Percentiles rank a stretch among this genome's conserved stretches.
phyloP scores from a whole-genome alignment of 2,797 vertebrate species.

The Nyctalus aviator region DNA sequence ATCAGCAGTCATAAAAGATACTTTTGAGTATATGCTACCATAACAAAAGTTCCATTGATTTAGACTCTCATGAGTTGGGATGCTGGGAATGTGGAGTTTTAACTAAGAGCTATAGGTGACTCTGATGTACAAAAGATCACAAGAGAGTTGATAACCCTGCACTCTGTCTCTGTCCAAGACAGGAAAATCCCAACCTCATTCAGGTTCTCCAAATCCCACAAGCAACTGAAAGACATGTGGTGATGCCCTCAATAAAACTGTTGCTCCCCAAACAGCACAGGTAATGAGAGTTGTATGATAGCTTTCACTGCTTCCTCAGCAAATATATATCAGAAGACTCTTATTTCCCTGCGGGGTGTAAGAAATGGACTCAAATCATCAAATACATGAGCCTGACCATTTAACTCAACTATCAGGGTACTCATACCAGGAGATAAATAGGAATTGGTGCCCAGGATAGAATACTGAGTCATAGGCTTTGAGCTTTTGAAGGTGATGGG shows the following conservation, averaged over 20 bases:
- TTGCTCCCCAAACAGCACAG: not conserved
- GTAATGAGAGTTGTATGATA: not conserved
- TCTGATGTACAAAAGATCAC: not conserved
- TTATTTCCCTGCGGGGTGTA: not conserved
- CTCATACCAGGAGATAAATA: not conserved
- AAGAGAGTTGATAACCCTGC: not conserved
- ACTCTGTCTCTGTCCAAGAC: slow-evolving; percentile 30
- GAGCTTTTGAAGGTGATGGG: not conserved
- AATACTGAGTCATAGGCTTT: not conserved
- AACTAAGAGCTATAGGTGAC: not conserved
- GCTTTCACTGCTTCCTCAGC: not conserved
- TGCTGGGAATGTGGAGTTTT: not conserved
- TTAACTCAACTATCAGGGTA: not conserved
- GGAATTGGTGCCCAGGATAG: not conserved
- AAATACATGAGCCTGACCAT: not conserved
- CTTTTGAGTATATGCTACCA: not conserved
- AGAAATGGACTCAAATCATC: not conserved
- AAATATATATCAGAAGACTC: not conserved
- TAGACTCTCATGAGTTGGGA: not conserved
- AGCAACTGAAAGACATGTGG: not conserved
- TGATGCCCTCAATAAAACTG: slow-evolving; percentile 27
- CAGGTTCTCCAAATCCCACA: not conserved
- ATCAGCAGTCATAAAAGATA: not conserved
- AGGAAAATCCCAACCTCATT: slow-evolving; percentile 20
- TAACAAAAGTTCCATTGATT: slow-evolving; percentile 30